A percentile compares a stretch with the other conserved stretches of the same genome.
Conservation (phyloP, 2,113 vertebrate genomes). For the Megalops atlanticus region DNA sequence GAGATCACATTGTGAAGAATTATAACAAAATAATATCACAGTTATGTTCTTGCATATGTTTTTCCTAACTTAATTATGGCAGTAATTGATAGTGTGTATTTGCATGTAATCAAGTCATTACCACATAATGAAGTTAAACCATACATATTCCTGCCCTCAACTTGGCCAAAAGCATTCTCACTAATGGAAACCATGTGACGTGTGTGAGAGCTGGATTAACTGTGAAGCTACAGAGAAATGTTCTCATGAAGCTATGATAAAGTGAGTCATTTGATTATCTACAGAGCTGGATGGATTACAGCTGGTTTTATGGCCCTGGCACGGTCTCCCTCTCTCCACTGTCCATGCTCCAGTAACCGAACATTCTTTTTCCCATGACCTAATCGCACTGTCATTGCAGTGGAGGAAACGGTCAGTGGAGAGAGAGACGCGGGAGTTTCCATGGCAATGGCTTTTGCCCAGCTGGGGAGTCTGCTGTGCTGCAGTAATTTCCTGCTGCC, state of each 20-base stretch:
- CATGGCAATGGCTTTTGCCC: neutral
- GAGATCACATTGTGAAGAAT: neutral
- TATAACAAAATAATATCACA: neutral
- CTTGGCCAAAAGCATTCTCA: neutral
- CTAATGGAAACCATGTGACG: constrained; percentile 1
- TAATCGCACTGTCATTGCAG: constrained; percentile 6
- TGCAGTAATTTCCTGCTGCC: neutral
- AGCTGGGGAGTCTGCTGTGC: neutral
- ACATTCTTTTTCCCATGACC: constrained; percentile 27
- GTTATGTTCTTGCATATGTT: neutral
- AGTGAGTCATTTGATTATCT: neutral
- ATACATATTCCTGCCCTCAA: neutral
- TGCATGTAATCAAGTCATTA: neutral
- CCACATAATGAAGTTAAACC: neutral
- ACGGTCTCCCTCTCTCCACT: neutral
- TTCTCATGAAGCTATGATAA: neutral
- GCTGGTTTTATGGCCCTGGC: constrained; percentile 12
- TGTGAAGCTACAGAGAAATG: neutral
- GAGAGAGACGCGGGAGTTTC: constrained; percentile 14
- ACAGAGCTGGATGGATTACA: neutral
- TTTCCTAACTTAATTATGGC: neutral
- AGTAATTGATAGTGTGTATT: neutral
- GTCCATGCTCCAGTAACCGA: neutral
- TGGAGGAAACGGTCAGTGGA: neutral
- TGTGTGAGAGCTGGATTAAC: neutral